A percentile compares a stretch with the other conserved stretches of the same genome.
phyloP scores from a whole-genome alignment of 2,113 vertebrate species.

The Eulacestoma nigropectus region DNA sequence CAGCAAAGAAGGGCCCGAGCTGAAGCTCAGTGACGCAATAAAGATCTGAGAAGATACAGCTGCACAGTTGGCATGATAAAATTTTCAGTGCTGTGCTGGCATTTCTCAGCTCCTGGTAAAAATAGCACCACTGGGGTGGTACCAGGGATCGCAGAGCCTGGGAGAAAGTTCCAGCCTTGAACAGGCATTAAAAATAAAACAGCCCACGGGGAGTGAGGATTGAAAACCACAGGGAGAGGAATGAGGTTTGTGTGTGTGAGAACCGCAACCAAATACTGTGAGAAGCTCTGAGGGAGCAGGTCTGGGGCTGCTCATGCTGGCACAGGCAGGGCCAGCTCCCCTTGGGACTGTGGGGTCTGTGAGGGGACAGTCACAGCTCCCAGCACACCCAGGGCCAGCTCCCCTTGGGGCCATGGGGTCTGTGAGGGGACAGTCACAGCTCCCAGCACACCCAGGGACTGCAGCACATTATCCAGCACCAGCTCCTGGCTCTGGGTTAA shows the following conservation, averaged over 20 bases:
- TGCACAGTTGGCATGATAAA: neutral
- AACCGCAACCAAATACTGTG: neutral
- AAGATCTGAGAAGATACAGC: neutral
- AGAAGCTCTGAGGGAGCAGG: accelerated
- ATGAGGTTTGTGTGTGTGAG: neutral
- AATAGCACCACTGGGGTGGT: neutral
- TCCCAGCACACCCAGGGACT: accelerated
- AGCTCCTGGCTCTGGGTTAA: neutral
- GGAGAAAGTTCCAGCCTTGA: neutral
- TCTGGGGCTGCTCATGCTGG: accelerated
- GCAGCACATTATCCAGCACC: accelerated
- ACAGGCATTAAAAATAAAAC: neutral
- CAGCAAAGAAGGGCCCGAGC: neutral
- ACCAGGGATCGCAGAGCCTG: neutral
- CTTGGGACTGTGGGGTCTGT: neutral
- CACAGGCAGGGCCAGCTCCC: neutral
- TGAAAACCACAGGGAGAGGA: neutral
- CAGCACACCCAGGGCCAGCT: accelerated
- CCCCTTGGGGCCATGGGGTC: neutral
- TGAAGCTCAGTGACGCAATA: neutral
- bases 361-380: neutral
- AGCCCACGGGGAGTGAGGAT: neutral
- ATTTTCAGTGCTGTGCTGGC: neutral
- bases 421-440: too few relatives aligned
- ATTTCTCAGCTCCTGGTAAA: conserved; percentile 7